Evolutionary conservation across 2,113 vertebrate species (phyloP).

Genomic region (Laticauda laticaudata): DNA sequence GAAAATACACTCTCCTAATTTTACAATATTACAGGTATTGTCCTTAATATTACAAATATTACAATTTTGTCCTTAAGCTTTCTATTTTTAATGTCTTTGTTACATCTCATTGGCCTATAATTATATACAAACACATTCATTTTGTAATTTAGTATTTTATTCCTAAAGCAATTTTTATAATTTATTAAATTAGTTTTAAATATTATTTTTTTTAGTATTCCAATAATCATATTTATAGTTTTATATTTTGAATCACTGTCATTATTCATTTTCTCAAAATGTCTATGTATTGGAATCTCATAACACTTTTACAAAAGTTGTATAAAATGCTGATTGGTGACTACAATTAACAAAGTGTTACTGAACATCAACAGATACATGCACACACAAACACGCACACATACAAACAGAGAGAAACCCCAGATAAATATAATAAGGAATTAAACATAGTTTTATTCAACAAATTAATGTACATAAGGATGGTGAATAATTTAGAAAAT

Average conservation of each 20-base stretch:
- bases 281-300: background rate
- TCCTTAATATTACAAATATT: too few relatives aligned
- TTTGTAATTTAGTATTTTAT: background rate
- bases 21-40: background rate
- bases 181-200: background rate
- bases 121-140: background rate
- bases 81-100: background rate
- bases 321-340: background rate
- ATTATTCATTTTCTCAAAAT: background rate
- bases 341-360: background rate
- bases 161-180: background rate
- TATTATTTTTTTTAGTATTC: background rate
- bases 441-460: constrained; percentile 59
- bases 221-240: background rate
- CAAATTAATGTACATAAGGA: constrained; percentile 58
- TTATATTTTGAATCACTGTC: background rate
- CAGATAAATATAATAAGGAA: constrained; percentile 55
- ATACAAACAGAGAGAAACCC: constrained; percentile 27
- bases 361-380: background rate
- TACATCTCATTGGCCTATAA: background rate
- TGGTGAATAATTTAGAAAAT: constrained; percentile 62
- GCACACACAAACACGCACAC: background rate
- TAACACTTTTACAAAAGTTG: background rate
- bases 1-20: background rate
- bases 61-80: background rate